phyloP scores from a whole-genome alignment of 2,113 vertebrate genomes.

The Otis tarda region DNA sequence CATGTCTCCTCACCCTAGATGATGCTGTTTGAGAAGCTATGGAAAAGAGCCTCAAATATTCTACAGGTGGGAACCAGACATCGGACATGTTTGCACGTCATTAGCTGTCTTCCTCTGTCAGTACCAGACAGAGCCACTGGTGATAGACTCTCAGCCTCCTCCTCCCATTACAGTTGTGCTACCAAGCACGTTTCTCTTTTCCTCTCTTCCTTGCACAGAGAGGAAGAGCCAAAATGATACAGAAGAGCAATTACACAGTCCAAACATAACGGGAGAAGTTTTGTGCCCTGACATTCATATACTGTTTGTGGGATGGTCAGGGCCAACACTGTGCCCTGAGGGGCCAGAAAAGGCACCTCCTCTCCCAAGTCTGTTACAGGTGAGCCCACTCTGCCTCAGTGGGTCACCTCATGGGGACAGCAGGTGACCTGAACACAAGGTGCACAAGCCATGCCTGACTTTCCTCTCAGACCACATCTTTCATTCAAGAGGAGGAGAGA shows the following conservation, averaged over 20 bases:
- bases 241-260: not conserved
- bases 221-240: not conserved
- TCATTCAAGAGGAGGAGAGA: not conserved
- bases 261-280: not conserved
- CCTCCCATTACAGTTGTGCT: not conserved
- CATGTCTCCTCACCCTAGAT: not conserved
- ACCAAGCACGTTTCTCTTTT: not conserved
- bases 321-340: not conserved
- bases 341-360: not conserved
- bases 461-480: not conserved
- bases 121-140: not conserved
- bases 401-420: not conserved
- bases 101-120: not conserved
- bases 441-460: fast-evolving
- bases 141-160: not conserved
- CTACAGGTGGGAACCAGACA: not conserved
- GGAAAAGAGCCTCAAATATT: not conserved
- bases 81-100: fast-evolving
- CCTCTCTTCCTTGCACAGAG: not conserved
- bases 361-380: not conserved
- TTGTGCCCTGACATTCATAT: not conserved
- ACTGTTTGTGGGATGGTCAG: not conserved
- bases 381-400: fast-evolving
- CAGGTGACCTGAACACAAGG: not conserved
- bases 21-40: not conserved